phyloP scores from a whole-genome alignment of 2,113 vertebrate genomes.

The Dermatemys mawii region DNA sequence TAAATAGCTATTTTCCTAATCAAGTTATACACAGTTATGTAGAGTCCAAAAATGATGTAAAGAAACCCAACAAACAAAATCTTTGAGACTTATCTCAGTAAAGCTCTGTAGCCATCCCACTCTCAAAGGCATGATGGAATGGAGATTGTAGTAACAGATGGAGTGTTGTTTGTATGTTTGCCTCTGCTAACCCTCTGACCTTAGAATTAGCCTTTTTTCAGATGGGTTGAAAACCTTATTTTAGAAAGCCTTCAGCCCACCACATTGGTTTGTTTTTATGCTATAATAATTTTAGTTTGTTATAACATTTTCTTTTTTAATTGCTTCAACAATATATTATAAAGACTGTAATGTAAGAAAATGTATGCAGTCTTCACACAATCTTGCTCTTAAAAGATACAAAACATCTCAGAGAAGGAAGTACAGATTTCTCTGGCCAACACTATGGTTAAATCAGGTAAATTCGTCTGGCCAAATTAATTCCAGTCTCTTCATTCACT shows the following conservation, averaged over 20 bases:
- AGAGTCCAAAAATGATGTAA: background rate
- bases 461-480: fast-evolving
- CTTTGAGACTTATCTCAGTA: fast-evolving
- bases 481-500: fast-evolving
- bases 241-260: background rate
- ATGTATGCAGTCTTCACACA: fast-evolving
- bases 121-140: fast-evolving
- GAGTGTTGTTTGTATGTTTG: fast-evolving
- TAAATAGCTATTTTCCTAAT: background rate
- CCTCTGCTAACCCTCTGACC: background rate
- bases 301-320: background rate
- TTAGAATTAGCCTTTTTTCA: background rate
- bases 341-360: background rate
- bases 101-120: fast-evolving
- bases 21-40: background rate
- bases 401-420: background rate
- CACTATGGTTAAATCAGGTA: fast-evolving
- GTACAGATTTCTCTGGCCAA: background rate
- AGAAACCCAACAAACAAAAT: background rate
- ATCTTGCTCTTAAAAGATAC: fast-evolving
- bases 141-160: fast-evolving
- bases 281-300: background rate
- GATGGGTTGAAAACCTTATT: background rate
- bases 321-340: background rate
- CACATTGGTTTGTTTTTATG: background rate